Conservation (phyloP, 2,888 invertebrate genomes). For the Lasioglossum oenotherae region DNA sequence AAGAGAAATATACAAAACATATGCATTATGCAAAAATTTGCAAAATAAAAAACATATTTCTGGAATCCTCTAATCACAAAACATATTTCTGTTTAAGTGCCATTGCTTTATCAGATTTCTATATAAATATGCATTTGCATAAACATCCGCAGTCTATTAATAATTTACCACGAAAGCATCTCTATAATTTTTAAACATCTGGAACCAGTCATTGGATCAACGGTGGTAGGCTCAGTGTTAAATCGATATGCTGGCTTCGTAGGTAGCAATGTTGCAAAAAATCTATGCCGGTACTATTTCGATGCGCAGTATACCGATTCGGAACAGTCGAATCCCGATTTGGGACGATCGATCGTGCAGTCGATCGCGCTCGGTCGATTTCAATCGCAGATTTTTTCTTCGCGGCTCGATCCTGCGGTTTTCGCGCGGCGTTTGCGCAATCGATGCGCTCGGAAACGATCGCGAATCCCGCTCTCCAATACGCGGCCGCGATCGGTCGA, state of each 20-base stretch:
- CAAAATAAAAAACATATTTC: no score
- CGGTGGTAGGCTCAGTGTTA: neutral
- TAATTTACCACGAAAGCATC: no score
- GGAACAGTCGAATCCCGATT: neutral
- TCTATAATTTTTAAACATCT: no score
- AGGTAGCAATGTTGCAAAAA: neutral
- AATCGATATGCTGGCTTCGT: neutral
- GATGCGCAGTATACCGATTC: neutral
- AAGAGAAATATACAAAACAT: no score
- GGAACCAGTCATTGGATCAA: no score
- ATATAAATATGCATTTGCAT: no score
- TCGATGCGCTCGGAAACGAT: constrained; percentile 67
- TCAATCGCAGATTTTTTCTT: neutral
- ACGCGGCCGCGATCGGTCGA: constrained; percentile 37
- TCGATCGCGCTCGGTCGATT: constrained; percentile 3
- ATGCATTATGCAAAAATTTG: no score
- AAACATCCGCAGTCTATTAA: no score
- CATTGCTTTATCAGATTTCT: no score
- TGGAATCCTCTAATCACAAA: no score
- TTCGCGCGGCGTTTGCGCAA: constrained; percentile 25
- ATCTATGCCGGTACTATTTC: neutral
- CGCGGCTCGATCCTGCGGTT: neutral
- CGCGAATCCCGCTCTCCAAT: constrained; percentile 57
- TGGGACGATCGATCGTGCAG: constrained; percentile 9
- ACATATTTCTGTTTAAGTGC: no score